These are phyloP conservation scores for Tipula lateralis DNA, from an alignment of 2,888 invertebrate genomes.

Conservation along the genomic window DNA sequence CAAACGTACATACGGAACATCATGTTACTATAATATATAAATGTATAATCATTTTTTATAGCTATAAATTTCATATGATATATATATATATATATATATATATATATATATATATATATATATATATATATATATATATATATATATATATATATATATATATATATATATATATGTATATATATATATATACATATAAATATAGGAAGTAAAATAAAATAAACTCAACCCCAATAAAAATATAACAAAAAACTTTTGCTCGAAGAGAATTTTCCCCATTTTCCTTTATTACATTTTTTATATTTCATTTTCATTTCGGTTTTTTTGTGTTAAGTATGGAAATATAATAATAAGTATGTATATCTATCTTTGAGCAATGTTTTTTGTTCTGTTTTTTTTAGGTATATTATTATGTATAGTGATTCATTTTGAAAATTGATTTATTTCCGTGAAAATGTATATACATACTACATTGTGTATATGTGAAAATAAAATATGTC, in stretches of 20 bases:
- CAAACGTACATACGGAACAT: neutral
- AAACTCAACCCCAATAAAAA: neutral
- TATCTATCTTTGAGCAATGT: neutral
- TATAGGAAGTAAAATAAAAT: neutral
- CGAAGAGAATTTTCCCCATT: neutral
- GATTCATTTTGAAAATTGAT: conserved; percentile 2
- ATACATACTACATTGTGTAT: neutral
- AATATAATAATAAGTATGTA: conserved; percentile 3
- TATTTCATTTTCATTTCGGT: neutral
- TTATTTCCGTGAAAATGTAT: neutral
- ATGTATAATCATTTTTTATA: neutral
- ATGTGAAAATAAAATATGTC: neutral
- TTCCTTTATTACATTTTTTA: neutral
- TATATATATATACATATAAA: neutral
- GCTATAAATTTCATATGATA: neutral
- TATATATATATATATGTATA: neutral
- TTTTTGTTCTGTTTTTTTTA: neutral
- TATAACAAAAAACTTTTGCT: neutral
- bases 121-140: neutral
- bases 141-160: neutral
- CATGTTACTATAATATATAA: neutral
- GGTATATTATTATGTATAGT: neutral
- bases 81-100: neutral
- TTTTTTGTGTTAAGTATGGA: neutral
- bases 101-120: neutral